Evolutionary conservation across 2,113 vertebrate species (phyloP), one percentile per base, ranked within the genome.

Genomic region (Heteronetta atricapilla): DNA sequence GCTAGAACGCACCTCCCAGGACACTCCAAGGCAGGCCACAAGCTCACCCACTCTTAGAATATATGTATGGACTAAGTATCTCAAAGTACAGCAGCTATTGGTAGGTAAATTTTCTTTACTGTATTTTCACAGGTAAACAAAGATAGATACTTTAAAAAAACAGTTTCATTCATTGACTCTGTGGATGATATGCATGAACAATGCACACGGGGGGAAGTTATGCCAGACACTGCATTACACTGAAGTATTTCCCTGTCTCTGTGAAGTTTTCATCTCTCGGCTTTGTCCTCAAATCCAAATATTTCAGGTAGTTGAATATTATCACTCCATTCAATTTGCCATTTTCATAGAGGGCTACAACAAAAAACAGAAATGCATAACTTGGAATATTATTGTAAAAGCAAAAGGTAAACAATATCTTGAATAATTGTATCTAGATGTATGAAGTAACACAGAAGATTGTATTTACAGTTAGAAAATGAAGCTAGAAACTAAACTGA

Each of bases 71-170:
- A 95, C 89, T 97, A 96, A 92, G 12, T 94, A 46, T 97, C 94
- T 94, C 96, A 97, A 75, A 97, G 93, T 94, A 90, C 96, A 90
- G 60, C 94, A 96, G 74, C 96, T 16, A 8, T 96, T 97, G 96
- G 96, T 91, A 97, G 96, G 96, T 97, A 96, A 94, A 93, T 96
- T 86, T 96, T 94, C 83, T 93, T 96, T 96, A 94, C 93, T 96
- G 96, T 96, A 92, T 93, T 95, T 93, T 93, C 83, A 68, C 86
- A 96, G 94, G 93, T 84, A 90, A 95, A 92, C 48, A 38, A 38
- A 38, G 11, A 38, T 89, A 93, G 83, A 72, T 86, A 88, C 91
- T 58, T 85, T 89, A 70, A 38, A 14, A 70, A 83, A 80, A 2
- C 31, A 42, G 0, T 75, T 81, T 40, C 6, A 11, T 92, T 94